Conservation (phyloP, 2,113 vertebrate genomes). For the Corynorhinus townsendii region DNA sequence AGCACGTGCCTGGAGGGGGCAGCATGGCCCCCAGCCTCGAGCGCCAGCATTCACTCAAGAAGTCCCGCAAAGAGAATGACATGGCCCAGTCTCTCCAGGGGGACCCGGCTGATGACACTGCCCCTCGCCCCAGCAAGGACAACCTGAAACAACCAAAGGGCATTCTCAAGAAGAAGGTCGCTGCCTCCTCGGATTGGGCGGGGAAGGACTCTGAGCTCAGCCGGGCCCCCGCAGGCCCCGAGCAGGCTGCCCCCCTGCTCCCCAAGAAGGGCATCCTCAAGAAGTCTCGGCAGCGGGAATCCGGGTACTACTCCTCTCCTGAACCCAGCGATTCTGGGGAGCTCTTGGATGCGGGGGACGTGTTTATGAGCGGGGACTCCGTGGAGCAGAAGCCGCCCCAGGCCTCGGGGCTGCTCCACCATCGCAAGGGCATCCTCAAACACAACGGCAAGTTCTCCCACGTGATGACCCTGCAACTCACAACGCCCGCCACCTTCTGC, state of each 20-base stretch:
- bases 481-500: conserved; percentile 71
- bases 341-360: conserved; percentile 69
- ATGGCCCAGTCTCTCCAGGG: conserved; percentile 85
- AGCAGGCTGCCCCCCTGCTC: rapidly evolving
- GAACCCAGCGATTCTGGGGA: conserved; percentile 85
- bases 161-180: conserved; percentile 90
- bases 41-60: conserved; percentile 92
- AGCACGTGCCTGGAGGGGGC: conserved; percentile 68
- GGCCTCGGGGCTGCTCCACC: conserved; percentile 60
- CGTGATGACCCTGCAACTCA: conserved; percentile 43
- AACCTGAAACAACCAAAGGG: conserved; percentile 87
- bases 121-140: conserved; percentile 68
- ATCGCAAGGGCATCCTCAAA: conserved; percentile 93
- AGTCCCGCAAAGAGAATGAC: conserved; percentile 94
- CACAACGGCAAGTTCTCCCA: conserved; percentile 90
- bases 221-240: rapidly evolving
- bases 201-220: not conserved
- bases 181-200: rapidly evolving
- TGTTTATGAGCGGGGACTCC: conserved; percentile 63
- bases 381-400: conserved; percentile 33
- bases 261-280: conserved; percentile 97
- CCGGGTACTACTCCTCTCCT: conserved; percentile 91
- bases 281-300: conserved; percentile 88
- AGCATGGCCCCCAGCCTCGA: conserved; percentile 71
- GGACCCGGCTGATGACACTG: not conserved